Evolutionary conservation across 2,888 invertebrate species (phyloP), one percentile per base, ranked within the genome.

Genomic region (Apeira syringaria): DNA sequence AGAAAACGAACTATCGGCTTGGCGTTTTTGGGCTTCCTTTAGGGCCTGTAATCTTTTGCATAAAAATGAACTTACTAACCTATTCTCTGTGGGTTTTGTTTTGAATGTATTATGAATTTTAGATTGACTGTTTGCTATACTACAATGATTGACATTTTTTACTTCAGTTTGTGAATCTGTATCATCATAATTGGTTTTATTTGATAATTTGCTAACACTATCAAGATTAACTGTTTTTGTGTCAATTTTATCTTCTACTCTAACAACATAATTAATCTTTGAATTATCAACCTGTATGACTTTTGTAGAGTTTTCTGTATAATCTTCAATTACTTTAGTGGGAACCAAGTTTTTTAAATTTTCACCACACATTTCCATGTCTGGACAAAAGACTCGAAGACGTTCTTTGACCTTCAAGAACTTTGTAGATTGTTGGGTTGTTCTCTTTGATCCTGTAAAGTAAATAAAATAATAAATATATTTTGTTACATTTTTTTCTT

Each of bases 351-450:
- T 20, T 10, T 44, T 38, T 0, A 13, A 7, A 12, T 44, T 44
- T 3, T 33, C n/a, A 4, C 1, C n/a, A 2, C 24, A 33, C 13
- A 44, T 7, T 26, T 29, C 25, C 33, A 44, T 44, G 11, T 44
- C 44, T 2, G 38, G 38, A 7, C 44, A 44, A 29, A 18, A 38
- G 7, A 34, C 29, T 2, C 25, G 7, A 1, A 25, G 25, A 2
- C 33, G 37, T 26, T 25, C 29, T n/a, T 8, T 28, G 1, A 10
- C 24, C 25, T 38, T 33, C 5, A 10, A 4, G 0, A 20, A 5
- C 6, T n/a, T 9, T 2, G 22, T 9, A 7, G 15, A 1, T 28
- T 24, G 28, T 25, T 13, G 12, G 9, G 1, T n/a, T 12, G 20
- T 2, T 20, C 1, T 2, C 2, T 5, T 1, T 20, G 7, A 7